Base-by-base conservation (phyloP, 2,113 vertebrate genomes). In the Crotalus helleri region DNA sequence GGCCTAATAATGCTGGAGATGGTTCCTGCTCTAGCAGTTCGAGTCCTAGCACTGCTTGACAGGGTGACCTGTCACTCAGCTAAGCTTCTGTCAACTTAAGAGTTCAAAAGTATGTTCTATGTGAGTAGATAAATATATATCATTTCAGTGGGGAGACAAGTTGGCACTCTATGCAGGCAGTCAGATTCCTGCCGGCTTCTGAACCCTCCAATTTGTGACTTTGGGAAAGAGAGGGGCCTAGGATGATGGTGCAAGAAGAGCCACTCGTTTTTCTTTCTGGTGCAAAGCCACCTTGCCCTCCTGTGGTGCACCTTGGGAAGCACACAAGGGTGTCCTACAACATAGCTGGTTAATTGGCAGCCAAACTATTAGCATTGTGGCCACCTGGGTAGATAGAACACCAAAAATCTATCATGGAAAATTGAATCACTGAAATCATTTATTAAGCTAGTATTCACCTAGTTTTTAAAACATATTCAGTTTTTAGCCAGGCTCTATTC, bases 401-500 rank as follows among this genome's bases (percentile, higher is more conserved):
- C 17, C 33, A 95, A 93, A 97, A 97, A 97, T 93, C 92, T 92
- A 95, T 96, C 95, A 96, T 0, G 96, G 94, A 96, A 93, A 97
- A 96, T 96, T 96, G 88, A 1, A 7, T 96, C 96, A 94, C 92
- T 96, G 96, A 97, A 97, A 93, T 96, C 95, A 94, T 95, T 96
- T 97, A 97, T 97, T 97, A 97, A 96, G 95, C 95, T 97, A 96
- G 92, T 95, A 97, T 96, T 98, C 96, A 96, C 94, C 87, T 95
- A 95, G 91, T 54, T 96, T 69, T 90, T 95, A 96, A 97, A 93
- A 95, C 92, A 95, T 94, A 95, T 96, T 97, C 97, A 98, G 96
- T 95, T 98, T 98, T 97, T 96, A 98, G 96, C 95, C 94, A 95
- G 94, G 95, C 95, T 97, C 96, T 97, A 98, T 98, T 98, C 97